Conservation (phyloP, 2,113 vertebrate species). For the Macquaria australasica region DNA sequence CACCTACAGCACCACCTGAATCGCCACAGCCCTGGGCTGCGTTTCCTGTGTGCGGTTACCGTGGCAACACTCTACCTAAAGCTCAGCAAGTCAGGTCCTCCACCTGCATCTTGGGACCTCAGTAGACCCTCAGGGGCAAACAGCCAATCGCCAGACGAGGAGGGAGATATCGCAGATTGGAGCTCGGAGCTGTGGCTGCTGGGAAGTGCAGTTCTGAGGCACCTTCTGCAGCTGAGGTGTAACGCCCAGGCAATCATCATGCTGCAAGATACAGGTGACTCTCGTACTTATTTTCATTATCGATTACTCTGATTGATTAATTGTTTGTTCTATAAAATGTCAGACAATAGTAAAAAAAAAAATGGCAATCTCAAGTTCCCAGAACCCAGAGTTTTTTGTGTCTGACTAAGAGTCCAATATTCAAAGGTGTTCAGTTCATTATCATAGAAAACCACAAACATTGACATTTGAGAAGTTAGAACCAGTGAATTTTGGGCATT, state of each 20-base stretch:
- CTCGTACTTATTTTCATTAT: too few species aligned
- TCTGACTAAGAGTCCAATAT: too few species aligned
- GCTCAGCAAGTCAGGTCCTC: slow-evolving; percentile 72
- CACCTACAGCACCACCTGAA: slow-evolving; percentile 88
- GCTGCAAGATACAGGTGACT: slow-evolving; percentile 81
- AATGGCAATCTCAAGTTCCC: too few species aligned
- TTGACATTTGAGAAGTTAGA: not conserved
- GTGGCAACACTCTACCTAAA: slow-evolving; percentile 84
- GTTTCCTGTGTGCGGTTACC: slow-evolving; percentile 89
- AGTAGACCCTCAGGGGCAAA: not conserved
- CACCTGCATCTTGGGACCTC: slow-evolving; percentile 53
- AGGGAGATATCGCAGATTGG: slow-evolving; percentile 14
- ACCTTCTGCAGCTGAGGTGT: slow-evolving; percentile 92
- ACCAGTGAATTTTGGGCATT: not conserved
- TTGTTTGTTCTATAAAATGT: too few species aligned
- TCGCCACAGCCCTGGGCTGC: slow-evolving; percentile 83
- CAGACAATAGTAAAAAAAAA: too few species aligned
- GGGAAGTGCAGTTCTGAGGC: slow-evolving; percentile 90
- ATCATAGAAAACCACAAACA: too few species aligned
- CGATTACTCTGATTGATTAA: too few species aligned
- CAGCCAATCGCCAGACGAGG: slow-evolving; percentile 28
- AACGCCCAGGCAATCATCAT: slow-evolving; percentile 91
- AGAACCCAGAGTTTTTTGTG: too few species aligned
- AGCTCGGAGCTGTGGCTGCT: slow-evolving; percentile 78
- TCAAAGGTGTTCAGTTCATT: too few species aligned